Evolutionary conservation across 2,113 vertebrate genomes (phyloP), one percentile per base, ranked within the genome.

Genomic region (Pluvianellus socialis): DNA sequence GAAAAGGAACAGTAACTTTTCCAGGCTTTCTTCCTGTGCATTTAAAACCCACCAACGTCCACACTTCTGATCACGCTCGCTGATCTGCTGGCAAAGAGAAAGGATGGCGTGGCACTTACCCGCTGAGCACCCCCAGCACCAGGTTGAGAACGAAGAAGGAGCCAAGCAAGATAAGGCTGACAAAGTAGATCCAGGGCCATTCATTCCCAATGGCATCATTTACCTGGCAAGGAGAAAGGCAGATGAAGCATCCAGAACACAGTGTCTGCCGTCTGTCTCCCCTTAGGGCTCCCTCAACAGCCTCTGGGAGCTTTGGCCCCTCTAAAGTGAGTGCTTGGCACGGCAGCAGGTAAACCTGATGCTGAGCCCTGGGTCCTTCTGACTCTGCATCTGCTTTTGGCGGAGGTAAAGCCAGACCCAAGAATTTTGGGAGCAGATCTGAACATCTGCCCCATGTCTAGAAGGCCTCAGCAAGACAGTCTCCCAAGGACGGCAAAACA

Each of bases 101-200:
- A 71, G 35, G 38, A 6, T 18, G 49, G 33, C 27, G 19, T 22
- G 33, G 55, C 65, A 92, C 98, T 98, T 98, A 99, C 99, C 99
- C 99, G 7, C 99, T 99, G 75, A 99, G 98, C 81, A 99, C 99
- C 1, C 99, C 99, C 93, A 99, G 98, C 86, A 99, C 99, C 83
- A 99, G 98, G 95, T 99, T 99, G 80, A 99, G 99, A 73, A 99
- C 99, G 2, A 99, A 99, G 97, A 99, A 99, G 61, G 99, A 99
- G 9, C 99, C 99, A 45, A 99, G 95, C 50, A 99, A 98, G 83
- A 99, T 99, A 76, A 99, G 99, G 65, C 98, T 99, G 96, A 99
- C 98, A 40, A 99, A 99, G 95, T 99, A 99, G 93, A 99, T 97
- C 99, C 99, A 99, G 22, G 99, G 99, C 99, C 99, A 99, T 87